phyloP scores from a whole-genome alignment of 2,888 invertebrate genomes.

The Candidula unifasciata region DNA sequence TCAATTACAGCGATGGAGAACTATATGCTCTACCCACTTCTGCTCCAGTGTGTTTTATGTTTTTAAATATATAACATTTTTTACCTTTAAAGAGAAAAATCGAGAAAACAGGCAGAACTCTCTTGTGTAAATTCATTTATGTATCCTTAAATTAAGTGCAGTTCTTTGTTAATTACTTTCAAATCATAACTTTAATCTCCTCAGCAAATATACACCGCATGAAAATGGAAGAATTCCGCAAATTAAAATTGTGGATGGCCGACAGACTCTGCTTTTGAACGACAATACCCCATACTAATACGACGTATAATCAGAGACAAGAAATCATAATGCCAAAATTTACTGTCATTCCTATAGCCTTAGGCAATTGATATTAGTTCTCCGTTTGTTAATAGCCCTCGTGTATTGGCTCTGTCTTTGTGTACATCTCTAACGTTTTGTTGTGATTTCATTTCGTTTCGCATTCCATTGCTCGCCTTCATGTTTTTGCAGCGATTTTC shows the following conservation, averaged over 20 bases:
- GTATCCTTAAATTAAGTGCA: slow-evolving; percentile 34
- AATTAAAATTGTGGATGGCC: slow-evolving; percentile 26
- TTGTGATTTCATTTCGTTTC: slow-evolving; percentile 39
- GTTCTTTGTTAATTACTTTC: slow-evolving; percentile 14
- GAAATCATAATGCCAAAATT: slow-evolving; percentile 34
- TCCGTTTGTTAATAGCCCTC: slow-evolving; percentile 33
- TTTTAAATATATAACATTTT: slow-evolving; percentile 25
- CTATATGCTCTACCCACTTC: background rate
- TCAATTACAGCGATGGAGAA: background rate
- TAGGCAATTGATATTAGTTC: slow-evolving; percentile 34
- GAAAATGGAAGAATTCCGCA: slow-evolving; percentile 24
- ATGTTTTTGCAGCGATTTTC: slow-evolving; percentile 39
- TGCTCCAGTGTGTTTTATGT: slow-evolving; percentile 4
- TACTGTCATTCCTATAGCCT: slow-evolving; percentile 32
- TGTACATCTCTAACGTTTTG: slow-evolving; percentile 26
- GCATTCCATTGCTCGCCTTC: slow-evolving; percentile 35
- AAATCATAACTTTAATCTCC: slow-evolving; percentile 14
- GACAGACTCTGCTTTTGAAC: slow-evolving; percentile 7
- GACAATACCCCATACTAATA: slow-evolving; percentile 32
- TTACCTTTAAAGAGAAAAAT: background rate
- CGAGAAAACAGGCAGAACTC: background rate
- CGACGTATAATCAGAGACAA: slow-evolving; percentile 27
- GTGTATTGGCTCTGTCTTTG: slow-evolving; percentile 30
- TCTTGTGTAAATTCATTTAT: slow-evolving; percentile 30
- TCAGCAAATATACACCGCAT: slow-evolving; percentile 25